Evolutionary conservation across 2,113 vertebrate species (phyloP), one percentile per base, ranked within the genome.

Genomic region (Lichenostomus cassidix): DNA sequence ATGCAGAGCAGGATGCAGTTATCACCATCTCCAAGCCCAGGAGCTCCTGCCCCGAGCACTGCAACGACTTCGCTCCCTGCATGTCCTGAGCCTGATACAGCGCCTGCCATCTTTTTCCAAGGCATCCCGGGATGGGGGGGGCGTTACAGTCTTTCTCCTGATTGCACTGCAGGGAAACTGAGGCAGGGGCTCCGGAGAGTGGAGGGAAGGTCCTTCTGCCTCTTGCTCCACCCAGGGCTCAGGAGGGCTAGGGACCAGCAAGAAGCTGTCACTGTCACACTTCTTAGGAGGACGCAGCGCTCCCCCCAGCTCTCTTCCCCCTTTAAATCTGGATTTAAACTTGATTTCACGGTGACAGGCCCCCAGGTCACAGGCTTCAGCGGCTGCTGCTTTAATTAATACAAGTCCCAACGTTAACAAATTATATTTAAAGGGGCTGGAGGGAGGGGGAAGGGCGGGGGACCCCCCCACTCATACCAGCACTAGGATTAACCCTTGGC

Each of bases 361-460:
- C 97, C 96, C 89, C 96, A 73, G 97, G 97, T 97, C 96, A 97
- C 89, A 96, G 96, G 97, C 96, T 96, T 93, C 94, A 93, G 94
- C 90, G 91, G 96, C 94, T 96, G 96, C 97, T 90, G 94, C 95
- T 97, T 97, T 97, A 97, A 97, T 97, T 96, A 97, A 97, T 87
- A 95, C 94, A 96, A 96, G 94, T 97, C 90, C 89, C 89, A 93
- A 87, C 91, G 79, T 88, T 96, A 95, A 96, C 96, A 97, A 94
- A 97, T 97, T 96, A 94, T 96, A 95, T 94, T 95, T 94, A 94
- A 91, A 95, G 79, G 87, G 92, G 60, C n/a, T 92, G 65, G 56
- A 82, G 74, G 82, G 44, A 82, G 92, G 89, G 93, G 93, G 90
- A 93, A 86, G 91, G 94, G 89, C 77, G 96, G 91, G 58, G 75